phyloP scores from a whole-genome alignment of 2,888 invertebrate species.

The Machimus atricapillus region DNA sequence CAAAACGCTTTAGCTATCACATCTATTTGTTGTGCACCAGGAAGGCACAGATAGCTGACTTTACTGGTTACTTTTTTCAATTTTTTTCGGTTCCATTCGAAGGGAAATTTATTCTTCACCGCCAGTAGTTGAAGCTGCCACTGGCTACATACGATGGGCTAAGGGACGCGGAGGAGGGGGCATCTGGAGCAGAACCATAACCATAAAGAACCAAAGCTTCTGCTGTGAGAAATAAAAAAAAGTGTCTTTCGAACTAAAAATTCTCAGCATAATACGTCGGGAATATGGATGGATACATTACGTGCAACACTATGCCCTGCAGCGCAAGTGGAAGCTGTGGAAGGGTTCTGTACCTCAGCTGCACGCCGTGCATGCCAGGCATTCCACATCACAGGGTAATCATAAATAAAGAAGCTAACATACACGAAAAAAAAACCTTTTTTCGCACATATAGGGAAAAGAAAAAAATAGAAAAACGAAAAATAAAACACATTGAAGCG shows the following conservation, averaged over 20 bases:
- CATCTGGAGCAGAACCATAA: neutral
- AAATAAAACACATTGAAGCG: neutral
- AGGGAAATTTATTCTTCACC: constrained; percentile 36
- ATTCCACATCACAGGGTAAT: constrained; percentile 38
- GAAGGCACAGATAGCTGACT: neutral
- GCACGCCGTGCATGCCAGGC: neutral
- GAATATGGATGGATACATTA: constrained; percentile 34
- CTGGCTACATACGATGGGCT: neutral
- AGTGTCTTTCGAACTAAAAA: constrained; percentile 34
- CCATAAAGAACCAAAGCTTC: neutral
- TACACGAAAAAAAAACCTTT: constrained; percentile 10
- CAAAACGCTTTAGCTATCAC: constrained; percentile 12
- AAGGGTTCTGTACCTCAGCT: neutral
- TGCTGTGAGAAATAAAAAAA: neutral
- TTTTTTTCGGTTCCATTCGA: constrained; percentile 32
- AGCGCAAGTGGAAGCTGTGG: neutral
- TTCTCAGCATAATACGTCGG: constrained; percentile 18
- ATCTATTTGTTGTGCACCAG: constrained; percentile 13
- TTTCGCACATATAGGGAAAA: constrained; percentile 13
- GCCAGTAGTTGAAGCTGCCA: neutral
- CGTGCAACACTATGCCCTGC: constrained; percentile 9
- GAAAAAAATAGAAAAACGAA: neutral
- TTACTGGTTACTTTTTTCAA: constrained; percentile 18
- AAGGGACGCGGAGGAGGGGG: neutral
- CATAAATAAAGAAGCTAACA: constrained; percentile 36